Conservation (phyloP, 2,113 vertebrate genomes). For the Microcebus jonahi region DNA sequence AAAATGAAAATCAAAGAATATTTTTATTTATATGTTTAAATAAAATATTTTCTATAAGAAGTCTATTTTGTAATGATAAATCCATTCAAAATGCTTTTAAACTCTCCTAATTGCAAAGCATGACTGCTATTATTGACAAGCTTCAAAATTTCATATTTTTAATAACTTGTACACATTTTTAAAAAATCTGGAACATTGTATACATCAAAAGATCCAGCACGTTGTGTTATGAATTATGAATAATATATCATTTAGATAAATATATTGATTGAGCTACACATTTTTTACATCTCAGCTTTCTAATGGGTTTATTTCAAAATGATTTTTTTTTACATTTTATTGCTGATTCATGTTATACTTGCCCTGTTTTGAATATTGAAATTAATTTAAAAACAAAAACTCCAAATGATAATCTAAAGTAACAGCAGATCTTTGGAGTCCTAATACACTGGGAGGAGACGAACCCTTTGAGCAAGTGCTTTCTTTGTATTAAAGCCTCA, state of each 20-base stretch:
- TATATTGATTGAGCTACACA: slow-evolving; percentile 14
- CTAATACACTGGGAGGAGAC: background rate
- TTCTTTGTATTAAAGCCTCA: background rate
- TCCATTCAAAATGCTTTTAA: background rate
- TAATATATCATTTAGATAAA: background rate
- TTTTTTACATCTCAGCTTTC: slow-evolving; percentile 8
- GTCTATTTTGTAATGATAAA: background rate
- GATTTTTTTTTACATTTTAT: background rate
- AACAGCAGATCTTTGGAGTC: background rate
- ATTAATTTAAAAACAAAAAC: slow-evolving; percentile 19
- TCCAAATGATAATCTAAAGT: background rate
- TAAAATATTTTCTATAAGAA: background rate
- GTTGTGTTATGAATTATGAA: slow-evolving; percentile 33
- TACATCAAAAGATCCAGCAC: background rate
- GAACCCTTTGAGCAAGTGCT: background rate
- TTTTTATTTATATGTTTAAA: background rate
- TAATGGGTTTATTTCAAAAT: background rate
- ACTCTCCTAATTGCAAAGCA: background rate
- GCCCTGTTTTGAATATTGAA: background rate
- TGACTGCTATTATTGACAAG: background rate
- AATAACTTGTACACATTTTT: background rate
- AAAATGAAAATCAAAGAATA: background rate
- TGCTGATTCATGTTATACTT: slow-evolving; percentile 22
- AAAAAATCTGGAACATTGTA: background rate
- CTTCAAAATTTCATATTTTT: background rate